Evolutionary conservation across 2,113 vertebrate genomes (phyloP).

Genomic region (Coreoperca whiteheadi): DNA sequence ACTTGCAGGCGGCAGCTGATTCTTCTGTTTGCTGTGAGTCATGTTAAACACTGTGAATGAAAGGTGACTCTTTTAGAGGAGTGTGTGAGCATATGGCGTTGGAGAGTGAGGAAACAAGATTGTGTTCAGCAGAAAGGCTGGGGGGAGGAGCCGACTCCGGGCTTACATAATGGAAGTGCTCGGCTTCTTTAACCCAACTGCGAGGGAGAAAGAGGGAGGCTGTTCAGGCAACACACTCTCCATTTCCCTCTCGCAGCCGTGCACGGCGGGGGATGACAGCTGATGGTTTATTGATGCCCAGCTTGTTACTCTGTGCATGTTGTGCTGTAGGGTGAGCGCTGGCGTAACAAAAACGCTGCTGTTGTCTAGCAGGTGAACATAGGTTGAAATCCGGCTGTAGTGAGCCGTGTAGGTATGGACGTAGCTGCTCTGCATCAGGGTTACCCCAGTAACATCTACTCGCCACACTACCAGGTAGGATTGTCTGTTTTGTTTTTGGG

Average conservation of each 20-base stretch:
- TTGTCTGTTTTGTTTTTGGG: too few species aligned
- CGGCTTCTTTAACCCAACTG: slow-evolving; percentile 55
- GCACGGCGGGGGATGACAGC: slow-evolving; percentile 49
- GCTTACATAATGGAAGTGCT: slow-evolving; percentile 79
- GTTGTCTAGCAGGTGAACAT: slow-evolving; percentile 38
- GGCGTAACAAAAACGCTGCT: slow-evolving; percentile 30
- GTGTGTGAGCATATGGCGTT: slow-evolving; percentile 18
- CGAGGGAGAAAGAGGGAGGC: slow-evolving; percentile 46
- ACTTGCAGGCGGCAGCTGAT: background rate
- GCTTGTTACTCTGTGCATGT: slow-evolving; percentile 47
- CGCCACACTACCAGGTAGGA: slow-evolving; percentile 82
- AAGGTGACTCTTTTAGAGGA: slow-evolving; percentile 3
- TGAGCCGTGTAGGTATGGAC: slow-evolving; percentile 77
- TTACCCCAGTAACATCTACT: slow-evolving; percentile 78
- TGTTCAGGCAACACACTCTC: slow-evolving; percentile 43
- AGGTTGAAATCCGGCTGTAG: slow-evolving; percentile 18
- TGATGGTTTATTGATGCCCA: slow-evolving; percentile 78
- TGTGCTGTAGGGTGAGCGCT: slow-evolving; percentile 9
- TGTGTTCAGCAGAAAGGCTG: slow-evolving; percentile 20
- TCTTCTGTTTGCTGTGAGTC: background rate
- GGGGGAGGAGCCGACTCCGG: slow-evolving; percentile 63
- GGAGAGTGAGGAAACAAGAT: slow-evolving; percentile 10
- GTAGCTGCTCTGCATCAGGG: slow-evolving; percentile 77
- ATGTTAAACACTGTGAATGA: slow-evolving; percentile 25
- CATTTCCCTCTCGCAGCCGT: slow-evolving; percentile 47